Evolutionary conservation across 2,888 invertebrate genomes (phyloP), one percentile per base, ranked within the genome.

Genomic region (Prenolepis imparis): DNA sequence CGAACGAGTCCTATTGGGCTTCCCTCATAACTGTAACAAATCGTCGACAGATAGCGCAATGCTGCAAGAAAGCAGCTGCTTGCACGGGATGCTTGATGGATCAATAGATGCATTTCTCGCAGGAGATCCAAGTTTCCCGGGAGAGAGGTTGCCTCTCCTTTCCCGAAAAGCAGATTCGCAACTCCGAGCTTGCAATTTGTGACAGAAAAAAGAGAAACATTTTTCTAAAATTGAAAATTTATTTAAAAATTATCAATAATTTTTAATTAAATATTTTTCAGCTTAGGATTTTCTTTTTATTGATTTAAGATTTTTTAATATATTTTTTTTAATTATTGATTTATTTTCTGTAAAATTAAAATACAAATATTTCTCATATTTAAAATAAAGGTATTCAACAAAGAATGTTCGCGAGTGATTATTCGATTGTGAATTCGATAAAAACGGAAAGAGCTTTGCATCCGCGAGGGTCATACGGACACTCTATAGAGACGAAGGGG

Each of bases 71-170:
- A 28, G 28, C 28, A 28, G 32, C 63, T 39, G 39, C 21, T 64
- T 75, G 52, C 55, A 59, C 78, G 57, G 24, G 52, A 21, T 44
- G 44, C 44, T 44, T 57, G 78, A 59, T 57, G 78, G 78, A 80
- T 80, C 78, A 80, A 80, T 80, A 80, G 24, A 72, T 80, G 59
- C 72, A 80, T 72, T 9, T 52, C 68, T 80, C 44, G 72, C 59
- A 59, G 78, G 44, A 72, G 44, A 72, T 80, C 44, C 72, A 59
- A 72, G 70, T 32, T 55, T 21, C 73, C 59, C 73, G 73, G 57
- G 78, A 80, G 44, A 68, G 44, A 68, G 59, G 24, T 5, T 44
- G 5, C 32, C 18, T 41, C n/a, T 32, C 15, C 48, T 44, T 24
- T 36, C 32, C 52, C 12, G 28, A 24, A 63, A 52, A 39, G 11